Base-by-base conservation (phyloP, 2,113 vertebrate species). In the Chrysemys picta region DNA sequence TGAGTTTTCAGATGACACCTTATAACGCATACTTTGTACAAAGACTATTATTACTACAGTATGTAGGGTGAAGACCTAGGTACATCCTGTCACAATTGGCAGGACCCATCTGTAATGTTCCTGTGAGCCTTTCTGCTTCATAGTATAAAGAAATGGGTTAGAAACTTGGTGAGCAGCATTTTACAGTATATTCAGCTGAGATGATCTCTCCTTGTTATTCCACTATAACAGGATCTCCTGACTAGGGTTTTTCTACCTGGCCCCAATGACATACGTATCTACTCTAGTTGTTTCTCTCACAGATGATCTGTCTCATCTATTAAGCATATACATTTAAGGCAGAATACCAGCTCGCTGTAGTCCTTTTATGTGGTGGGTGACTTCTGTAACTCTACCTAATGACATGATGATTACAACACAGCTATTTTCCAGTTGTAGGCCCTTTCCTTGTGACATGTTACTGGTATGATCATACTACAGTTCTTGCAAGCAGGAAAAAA, bases 91-190 rank as follows among this genome's bases (percentile, higher is more conserved):
- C 91, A 91, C 88, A 42, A 82, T 83, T 56, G 84, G 84, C 86
- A 93, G 31, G 59, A 3, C 91, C 88, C 86, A 90, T 95, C 84
- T 93, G 87, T 95, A 93, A 22, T 1, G 27, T 87, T 96, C 53
- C 54, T 65, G 16, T 85, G 89, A 91, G 82, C 84, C 0, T 3
- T 29, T 88, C 94, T 85, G 84, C 75, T 87, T 91, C 24, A 24
- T 89, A 24, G 52, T 42, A 75, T 21, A 90, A 89, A 95, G 50
- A 82, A 91, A 85, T 10, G 54, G 65, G 19, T 91, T 91, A 65
- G 90, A 59, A 93, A 95, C 47, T 38, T 54, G 69, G 21, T 84
- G 85, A 76, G 19, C 50, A 57, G 31, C 45, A 10, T 17, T 84
- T 53, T 56, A 25, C 4, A n/a, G 62, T 91, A 56, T 75, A 47